phyloP scores from a whole-genome alignment of 1,140 invertebrate genomes.

The Drepana arcuata region DNA sequence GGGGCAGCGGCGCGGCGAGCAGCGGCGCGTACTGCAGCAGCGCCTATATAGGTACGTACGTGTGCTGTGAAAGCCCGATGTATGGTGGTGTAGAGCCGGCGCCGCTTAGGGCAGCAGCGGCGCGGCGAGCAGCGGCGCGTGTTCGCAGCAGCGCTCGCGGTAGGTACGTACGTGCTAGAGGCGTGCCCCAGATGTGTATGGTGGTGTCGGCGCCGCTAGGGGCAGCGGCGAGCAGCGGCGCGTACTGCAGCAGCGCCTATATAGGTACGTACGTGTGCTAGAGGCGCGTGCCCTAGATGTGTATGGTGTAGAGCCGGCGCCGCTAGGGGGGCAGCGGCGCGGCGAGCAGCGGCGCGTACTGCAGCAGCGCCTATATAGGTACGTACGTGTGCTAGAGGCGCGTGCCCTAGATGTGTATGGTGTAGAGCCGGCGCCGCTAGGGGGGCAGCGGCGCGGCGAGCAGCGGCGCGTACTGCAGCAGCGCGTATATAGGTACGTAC shows the following conservation, averaged over 20 bases:
- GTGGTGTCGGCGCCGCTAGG: neutral
- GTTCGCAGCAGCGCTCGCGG: neutral
- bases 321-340: conserved; percentile 76
- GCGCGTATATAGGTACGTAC: conserved; percentile 76
- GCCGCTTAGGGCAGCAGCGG: too few relatives aligned
- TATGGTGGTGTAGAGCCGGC: too few relatives aligned
- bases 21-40: too few relatives aligned
- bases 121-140: too few relatives aligned
- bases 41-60: too few relatives aligned
- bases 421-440: conserved; percentile 47
- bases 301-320: conserved; percentile 41
- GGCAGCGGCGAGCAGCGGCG: conserved; percentile 85
- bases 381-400: conserved; percentile 17
- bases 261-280: conserved; percentile 86
- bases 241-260: conserved; percentile 91
- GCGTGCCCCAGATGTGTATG: conserved; percentile 21
- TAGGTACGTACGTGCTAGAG: conserved; percentile 15
- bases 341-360: conserved; percentile 89
- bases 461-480: conserved; percentile 91
- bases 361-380: conserved; percentile 86
- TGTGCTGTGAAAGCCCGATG: too few relatives aligned
- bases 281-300: conserved; percentile 80
- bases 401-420: conserved; percentile 44
- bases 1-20: too few relatives aligned
- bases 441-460: conserved; percentile 81